These are phyloP conservation scores for Nothocercus julius DNA, from an alignment of 2,113 vertebrate species.

Conservation along the genomic window DNA sequence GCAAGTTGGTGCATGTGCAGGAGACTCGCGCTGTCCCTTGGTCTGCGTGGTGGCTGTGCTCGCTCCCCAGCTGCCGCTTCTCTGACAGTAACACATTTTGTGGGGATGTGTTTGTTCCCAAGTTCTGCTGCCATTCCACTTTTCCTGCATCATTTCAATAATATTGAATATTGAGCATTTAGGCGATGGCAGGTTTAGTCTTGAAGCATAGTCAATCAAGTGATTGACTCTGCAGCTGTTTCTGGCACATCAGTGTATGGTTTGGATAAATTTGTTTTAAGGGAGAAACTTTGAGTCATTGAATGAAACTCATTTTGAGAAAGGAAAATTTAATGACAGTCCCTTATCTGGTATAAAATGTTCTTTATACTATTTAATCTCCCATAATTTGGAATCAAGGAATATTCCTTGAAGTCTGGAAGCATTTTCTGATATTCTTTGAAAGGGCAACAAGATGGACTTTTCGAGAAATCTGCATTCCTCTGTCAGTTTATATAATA, in stretches of 20 bases:
- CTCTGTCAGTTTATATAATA: neutral
- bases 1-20: rapidly evolving
- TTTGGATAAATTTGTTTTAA: neutral
- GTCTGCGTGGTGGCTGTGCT: rapidly evolving
- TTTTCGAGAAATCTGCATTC: neutral
- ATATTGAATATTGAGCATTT: neutral
- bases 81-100: neutral
- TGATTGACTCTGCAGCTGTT: neutral
- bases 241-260: neutral
- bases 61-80: neutral
- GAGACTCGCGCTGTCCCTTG: neutral
- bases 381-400: neutral
- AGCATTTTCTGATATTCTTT: neutral
- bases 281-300: neutral
- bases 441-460: neutral
- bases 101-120: neutral
- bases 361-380: neutral
- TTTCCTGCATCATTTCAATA: neutral
- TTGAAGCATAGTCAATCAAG: neutral
- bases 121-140: neutral
- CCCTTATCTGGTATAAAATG: neutral
- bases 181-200: neutral
- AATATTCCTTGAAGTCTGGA: neutral
- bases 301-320: neutral
- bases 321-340: neutral